Conservation (phyloP, 2,797 vertebrate genomes). For the Halcyon chelicuti region DNA sequence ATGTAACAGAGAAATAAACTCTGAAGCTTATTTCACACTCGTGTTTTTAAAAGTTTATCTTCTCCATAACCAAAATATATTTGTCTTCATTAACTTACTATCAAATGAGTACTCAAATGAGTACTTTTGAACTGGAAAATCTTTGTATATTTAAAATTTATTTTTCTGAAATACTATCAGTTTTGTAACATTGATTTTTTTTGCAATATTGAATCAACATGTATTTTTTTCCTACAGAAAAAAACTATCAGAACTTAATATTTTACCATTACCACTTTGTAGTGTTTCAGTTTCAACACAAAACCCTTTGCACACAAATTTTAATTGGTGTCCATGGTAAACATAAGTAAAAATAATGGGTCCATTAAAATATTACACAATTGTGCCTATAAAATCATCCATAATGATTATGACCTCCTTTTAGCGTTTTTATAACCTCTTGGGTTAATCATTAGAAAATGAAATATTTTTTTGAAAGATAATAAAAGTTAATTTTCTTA, state of each 20-base stretch:
- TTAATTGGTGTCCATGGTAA: not conserved
- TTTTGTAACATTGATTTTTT: not conserved
- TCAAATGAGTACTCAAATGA: not conserved
- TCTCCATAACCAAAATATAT: not conserved
- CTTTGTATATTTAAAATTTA: not conserved
- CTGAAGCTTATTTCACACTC: not conserved
- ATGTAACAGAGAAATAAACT: not conserved
- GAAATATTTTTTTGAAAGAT: not conserved
- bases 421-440: not conserved
- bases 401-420: not conserved
- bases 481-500: not conserved
- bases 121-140: not conserved
- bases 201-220: not conserved
- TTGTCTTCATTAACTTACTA: not conserved
- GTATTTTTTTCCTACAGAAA: not conserved
- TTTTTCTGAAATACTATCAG: accelerated
- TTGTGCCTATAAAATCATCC: not conserved
- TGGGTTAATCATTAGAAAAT: not conserved
- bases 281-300: not conserved
- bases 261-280: not conserved
- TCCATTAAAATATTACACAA: not conserved
- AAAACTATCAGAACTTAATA: not conserved
- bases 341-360: not conserved
- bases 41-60: not conserved
- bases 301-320: not conserved